A percentile compares a stretch with the other conserved stretches of the same genome.
These are phyloP conservation scores for Molorchus minor DNA, from an alignment of 2,888 invertebrate species.

Conservation along the genomic window DNA sequence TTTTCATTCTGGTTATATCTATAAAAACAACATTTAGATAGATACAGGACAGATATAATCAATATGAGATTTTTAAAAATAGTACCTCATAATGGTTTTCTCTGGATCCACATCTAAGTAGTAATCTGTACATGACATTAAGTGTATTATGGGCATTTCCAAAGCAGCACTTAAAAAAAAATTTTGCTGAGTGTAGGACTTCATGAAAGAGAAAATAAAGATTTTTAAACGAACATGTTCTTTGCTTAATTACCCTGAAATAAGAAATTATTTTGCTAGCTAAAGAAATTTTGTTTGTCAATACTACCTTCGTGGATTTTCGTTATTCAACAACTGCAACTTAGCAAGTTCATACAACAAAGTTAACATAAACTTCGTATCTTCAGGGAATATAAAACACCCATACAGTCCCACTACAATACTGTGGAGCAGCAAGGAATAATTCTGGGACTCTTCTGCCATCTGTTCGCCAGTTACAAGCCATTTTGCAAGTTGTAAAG, in stretches of 20 bases:
- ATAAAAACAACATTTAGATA: too few relatives aligned
- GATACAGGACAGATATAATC: neutral
- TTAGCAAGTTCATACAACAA: slow-evolving; percentile 74
- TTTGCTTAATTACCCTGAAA: slow-evolving; percentile 78
- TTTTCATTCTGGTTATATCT: slow-evolving; percentile 48
- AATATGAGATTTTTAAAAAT: slow-evolving; percentile 6
- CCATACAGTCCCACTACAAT: slow-evolving; percentile 76
- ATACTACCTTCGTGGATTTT: slow-evolving; percentile 70
- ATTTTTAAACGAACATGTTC: slow-evolving; percentile 86
- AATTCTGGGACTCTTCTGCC: slow-evolving; percentile 52
- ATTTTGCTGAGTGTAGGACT: slow-evolving; percentile 87
- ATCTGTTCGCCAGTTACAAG: slow-evolving; percentile 74
- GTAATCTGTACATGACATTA: slow-evolving; percentile 90
- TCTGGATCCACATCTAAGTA: slow-evolving; percentile 92
- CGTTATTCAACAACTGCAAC: slow-evolving; percentile 75
- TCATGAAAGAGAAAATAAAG: slow-evolving; percentile 91
- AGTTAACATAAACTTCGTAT: slow-evolving; percentile 73
- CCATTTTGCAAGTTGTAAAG: slow-evolving; percentile 75
- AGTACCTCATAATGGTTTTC: slow-evolving; percentile 79
- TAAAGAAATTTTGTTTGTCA: neutral
- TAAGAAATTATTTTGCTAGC: slow-evolving; percentile 11
- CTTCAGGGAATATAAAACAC: slow-evolving; percentile 78
- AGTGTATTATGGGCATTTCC: slow-evolving; percentile 89
- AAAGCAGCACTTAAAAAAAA: slow-evolving; percentile 93
- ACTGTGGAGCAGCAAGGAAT: slow-evolving; percentile 64